Conservation (phyloP, 2,888 invertebrate genomes). For the Imbricaverruca yamaguchii region DNA sequence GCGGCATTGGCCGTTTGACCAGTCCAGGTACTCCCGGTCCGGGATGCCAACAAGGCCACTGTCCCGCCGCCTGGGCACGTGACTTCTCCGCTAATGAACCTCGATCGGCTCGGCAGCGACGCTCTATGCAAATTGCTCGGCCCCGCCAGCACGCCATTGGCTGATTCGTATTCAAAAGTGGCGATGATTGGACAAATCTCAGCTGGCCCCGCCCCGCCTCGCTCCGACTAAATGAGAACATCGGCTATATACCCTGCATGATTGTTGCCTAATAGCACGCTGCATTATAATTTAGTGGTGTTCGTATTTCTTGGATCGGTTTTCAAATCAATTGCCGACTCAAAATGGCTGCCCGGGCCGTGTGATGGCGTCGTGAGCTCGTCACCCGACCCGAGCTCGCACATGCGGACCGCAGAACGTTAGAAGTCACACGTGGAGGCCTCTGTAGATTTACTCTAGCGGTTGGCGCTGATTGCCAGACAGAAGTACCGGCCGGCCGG, state of each 20-base stretch:
- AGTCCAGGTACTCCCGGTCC: too few relatives aligned
- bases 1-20: too few relatives aligned
- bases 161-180: background rate
- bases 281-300: constrained; percentile 12
- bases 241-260: background rate
- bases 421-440: too few relatives aligned
- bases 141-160: background rate
- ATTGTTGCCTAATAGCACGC: background rate
- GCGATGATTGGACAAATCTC: constrained; percentile 6
- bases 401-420: too few relatives aligned
- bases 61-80: too few relatives aligned
- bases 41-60: too few relatives aligned
- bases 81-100: background rate
- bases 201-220: background rate
- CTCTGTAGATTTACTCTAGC: too few relatives aligned
- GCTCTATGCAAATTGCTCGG: background rate
- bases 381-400: background rate
- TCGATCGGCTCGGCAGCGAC: background rate
- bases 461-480: too few relatives aligned
- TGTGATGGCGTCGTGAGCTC: background rate
- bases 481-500: too few relatives aligned
- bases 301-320: background rate
- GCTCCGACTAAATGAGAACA: background rate
- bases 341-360: constrained; percentile 8
- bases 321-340: background rate